Evolutionary conservation across 2,797 vertebrate species (phyloP).

Genomic region (Crenichthys baileyi): DNA sequence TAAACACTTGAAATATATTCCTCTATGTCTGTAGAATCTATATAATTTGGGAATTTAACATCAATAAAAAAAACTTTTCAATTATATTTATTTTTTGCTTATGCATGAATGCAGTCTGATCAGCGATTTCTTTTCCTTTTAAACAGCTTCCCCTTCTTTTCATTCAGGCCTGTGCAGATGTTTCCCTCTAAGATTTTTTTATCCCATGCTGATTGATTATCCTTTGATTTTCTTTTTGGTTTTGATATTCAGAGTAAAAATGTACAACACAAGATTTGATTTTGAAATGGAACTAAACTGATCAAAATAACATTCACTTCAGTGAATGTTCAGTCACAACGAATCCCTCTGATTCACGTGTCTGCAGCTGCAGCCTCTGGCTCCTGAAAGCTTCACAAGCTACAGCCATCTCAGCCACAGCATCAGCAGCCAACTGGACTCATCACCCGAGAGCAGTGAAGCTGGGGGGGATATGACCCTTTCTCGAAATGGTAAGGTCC

Average conservation of each 20-base stretch:
- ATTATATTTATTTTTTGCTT: no score
- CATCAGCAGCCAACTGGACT: constrained; percentile 83
- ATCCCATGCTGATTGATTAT: no score
- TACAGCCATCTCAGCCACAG: constrained; percentile 83
- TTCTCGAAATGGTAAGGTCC: constrained; percentile 78
- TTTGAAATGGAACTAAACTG: constrained; percentile 3
- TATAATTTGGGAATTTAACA: background rate
- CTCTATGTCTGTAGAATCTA: background rate
- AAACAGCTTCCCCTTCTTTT: background rate
- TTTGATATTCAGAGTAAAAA: background rate
- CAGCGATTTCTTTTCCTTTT: background rate
- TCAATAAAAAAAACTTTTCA: background rate
- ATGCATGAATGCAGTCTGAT: background rate
- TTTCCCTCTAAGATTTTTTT: no score
- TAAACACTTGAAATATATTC: background rate
- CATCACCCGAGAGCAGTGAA: constrained; percentile 87
- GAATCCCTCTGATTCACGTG: background rate
- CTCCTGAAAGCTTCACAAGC: constrained; percentile 76
- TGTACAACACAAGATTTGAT: background rate
- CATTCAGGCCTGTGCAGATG: background rate
- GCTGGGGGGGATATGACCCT: constrained; percentile 77
- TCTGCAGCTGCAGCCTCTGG: constrained; percentile 76
- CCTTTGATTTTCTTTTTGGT: background rate
- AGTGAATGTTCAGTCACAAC: constrained; percentile 10
- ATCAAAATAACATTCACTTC: constrained; percentile 8